These are phyloP conservation scores for Etheostoma spectabile DNA, from an alignment of 2,113 vertebrate species.

Conservation along the genomic window DNA sequence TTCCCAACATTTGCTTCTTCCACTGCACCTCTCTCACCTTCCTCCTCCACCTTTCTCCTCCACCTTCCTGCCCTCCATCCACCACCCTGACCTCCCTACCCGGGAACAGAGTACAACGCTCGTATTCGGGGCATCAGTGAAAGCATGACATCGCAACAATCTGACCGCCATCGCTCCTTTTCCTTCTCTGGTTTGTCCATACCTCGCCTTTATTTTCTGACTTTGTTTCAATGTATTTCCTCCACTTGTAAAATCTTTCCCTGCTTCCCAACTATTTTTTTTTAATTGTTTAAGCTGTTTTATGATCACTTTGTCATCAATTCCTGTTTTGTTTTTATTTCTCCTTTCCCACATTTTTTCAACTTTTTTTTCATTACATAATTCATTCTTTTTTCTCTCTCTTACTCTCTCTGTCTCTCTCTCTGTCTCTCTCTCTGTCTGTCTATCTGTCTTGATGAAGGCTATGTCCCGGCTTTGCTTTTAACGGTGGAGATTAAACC, in stretches of 20 bases:
- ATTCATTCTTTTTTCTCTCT: not conserved
- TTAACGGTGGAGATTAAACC: not conserved
- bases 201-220: slow-evolving; percentile 76
- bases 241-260: slow-evolving; percentile 32
- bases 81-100: slow-evolving; percentile 67
- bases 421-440: not conserved
- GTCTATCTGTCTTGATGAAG: not conserved
- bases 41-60: slow-evolving; percentile 69
- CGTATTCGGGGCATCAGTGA: slow-evolving; percentile 89
- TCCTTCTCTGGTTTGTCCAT: slow-evolving; percentile 93
- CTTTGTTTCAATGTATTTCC: slow-evolving; percentile 10
- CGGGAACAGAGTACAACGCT: slow-evolving; percentile 93
- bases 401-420: not conserved
- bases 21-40: slow-evolving; percentile 71
- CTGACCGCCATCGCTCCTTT: slow-evolving; percentile 91
- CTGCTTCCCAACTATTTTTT: slow-evolving; percentile 19
- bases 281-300: not conserved
- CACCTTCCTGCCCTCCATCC: slow-evolving; percentile 66
- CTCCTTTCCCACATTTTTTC: slow-evolving; percentile 7
- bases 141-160: slow-evolving; percentile 82
- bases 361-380: not conserved
- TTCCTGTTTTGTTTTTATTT: slow-evolving; percentile 18
- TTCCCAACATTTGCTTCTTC: slow-evolving; percentile 66
- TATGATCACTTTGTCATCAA: not conserved
- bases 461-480: not conserved